Evolutionary conservation across 2,113 vertebrate species (phyloP).

Genomic region (Poicephalus gulielmi): DNA sequence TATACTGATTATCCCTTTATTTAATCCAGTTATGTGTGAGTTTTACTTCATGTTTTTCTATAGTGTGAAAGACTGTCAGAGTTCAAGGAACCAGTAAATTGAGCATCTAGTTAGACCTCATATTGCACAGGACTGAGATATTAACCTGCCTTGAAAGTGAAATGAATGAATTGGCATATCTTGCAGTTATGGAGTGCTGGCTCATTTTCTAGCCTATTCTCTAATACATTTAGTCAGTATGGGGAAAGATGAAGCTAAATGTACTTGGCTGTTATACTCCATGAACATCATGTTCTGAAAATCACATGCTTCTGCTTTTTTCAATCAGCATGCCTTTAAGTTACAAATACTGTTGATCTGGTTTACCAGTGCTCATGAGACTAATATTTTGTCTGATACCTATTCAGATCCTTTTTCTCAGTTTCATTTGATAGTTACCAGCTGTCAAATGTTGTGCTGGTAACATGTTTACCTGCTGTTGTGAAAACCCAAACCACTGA

Average conservation of each 20-base stretch:
- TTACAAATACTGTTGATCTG: background rate
- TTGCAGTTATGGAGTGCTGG: background rate
- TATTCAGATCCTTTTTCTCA: background rate
- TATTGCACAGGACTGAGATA: background rate
- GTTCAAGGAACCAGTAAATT: background rate
- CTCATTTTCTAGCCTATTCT: background rate
- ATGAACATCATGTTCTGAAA: background rate
- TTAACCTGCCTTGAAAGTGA: background rate
- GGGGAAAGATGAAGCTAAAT: background rate
- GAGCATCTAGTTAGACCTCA: background rate
- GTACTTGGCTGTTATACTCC: background rate
- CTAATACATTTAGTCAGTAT: background rate
- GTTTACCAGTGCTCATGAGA: background rate
- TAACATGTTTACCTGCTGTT: background rate
- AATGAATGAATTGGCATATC: background rate
- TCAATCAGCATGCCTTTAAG: background rate
- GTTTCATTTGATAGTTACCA: background rate
- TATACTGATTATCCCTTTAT: background rate
- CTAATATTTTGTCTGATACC: background rate
- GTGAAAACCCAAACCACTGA: background rate
- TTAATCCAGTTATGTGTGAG: background rate
- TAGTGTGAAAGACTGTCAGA: background rate
- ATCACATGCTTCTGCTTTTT: background rate
- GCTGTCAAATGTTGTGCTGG: background rate
- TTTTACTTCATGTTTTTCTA: background rate